Base-by-base conservation (phyloP, 2,113 vertebrate genomes). In the Indicator indicator region DNA sequence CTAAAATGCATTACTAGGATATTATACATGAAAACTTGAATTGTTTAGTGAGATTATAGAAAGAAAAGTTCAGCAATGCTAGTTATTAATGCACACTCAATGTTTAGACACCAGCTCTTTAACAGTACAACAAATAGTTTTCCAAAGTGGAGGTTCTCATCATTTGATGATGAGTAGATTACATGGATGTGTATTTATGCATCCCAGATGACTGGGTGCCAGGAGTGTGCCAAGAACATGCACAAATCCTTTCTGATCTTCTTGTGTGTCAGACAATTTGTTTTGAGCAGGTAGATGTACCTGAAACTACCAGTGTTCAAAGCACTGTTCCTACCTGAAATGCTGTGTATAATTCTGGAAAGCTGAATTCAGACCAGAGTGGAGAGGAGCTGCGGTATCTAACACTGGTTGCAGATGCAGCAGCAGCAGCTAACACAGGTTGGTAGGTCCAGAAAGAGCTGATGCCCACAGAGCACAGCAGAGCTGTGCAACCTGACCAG, bases 251-350 rank as follows among this genome's bases (percentile, higher is more conserved):
- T 18, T 19, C 11, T 40, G 44, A 48, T 40, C 11, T 56, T 23
- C 3, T 0, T 19, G 8, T 6, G 4, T 42, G 30, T 44, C 15
- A 44, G 59, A 23, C 1, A 2, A 4, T 16, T 42, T 24, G 18
- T 17, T 71, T 26, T 26, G 67, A n/a, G 42, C 14, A 19, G 46
- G 30, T 13, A 8, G 28, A 6, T 0, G 7, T 19, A 71, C 12
- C 30, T 10, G 16, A 48, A 85, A 14, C 16, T 19, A 1, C 21
- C 24, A 2, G 1, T 23, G 15, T 46, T 62, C 32, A 54, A 54
- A 65, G 32, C 55, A 58, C 12, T 2, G 3, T 2, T 75, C 63
- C 82, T 30, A 14, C 11, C 52, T 74, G 36, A 40, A 80, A 32
- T 21, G 3, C 12, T 15, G 17, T 13, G 1, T 24, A 3, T 58